Percentiles rank a stretch among this genome's conserved stretches.
phyloP scores from a whole-genome alignment of 1,140 invertebrate genomes.

The Zaprionus gabonicus region DNA sequence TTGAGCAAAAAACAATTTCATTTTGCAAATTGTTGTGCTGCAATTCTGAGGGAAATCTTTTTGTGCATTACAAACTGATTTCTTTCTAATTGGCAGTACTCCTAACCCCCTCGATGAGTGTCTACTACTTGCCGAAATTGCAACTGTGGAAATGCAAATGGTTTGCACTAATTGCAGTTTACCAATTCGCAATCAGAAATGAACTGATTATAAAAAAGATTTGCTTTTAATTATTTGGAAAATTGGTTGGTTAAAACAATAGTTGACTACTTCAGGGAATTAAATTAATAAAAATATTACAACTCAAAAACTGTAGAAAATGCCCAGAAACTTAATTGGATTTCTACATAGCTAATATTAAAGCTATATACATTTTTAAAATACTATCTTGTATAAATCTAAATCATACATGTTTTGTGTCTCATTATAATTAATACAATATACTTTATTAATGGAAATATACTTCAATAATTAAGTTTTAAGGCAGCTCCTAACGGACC shows the following conservation, averaged over 20 bases:
- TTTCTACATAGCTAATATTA: too few relatives aligned
- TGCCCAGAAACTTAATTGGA: background rate
- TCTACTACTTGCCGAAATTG: constrained; percentile 49
- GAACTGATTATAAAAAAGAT: constrained; percentile 21
- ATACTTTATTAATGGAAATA: too few relatives aligned
- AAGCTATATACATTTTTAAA: too few relatives aligned
- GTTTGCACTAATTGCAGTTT: constrained; percentile 44
- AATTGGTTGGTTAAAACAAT: background rate
- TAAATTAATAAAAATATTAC: background rate
- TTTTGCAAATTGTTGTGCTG: constrained; percentile 56
- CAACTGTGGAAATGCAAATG: constrained; percentile 61
- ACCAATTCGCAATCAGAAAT: constrained; percentile 20
- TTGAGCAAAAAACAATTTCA: constrained; percentile 49
- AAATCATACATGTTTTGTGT: too few relatives aligned
- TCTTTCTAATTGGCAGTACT: constrained; percentile 34
- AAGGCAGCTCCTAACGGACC: background rate
- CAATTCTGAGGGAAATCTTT: constrained; percentile 43
- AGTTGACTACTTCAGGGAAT: background rate
- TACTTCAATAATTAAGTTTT: background rate
- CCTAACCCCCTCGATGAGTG: background rate
- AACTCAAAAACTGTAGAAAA: background rate
- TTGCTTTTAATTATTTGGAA: constrained; percentile 17
- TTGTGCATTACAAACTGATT: constrained; percentile 29
- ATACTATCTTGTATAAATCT: too few relatives aligned
- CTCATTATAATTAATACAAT: too few relatives aligned